Base-by-base conservation (phyloP, 2,888 invertebrate genomes). In the Apotomis capreana region DNA sequence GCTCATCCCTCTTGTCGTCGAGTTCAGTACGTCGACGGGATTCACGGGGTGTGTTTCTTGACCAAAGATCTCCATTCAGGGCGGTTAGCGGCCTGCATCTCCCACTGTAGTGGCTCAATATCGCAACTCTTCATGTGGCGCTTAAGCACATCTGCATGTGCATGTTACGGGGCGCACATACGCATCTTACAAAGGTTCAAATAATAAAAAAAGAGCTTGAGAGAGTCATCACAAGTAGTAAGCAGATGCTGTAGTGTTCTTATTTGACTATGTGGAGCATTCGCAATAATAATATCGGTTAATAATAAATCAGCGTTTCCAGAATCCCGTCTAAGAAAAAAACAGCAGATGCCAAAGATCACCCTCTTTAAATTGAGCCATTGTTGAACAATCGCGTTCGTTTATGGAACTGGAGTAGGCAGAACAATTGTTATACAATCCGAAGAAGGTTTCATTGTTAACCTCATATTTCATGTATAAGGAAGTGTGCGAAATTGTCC, bases 371-470 rank as follows among this genome's bases (percentile, higher is more conserved):
- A 87, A 85, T 81, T 81, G 78, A 81, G 76, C 81, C 77, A 90
- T 90, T 91, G 90, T 92, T 84, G 79, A 82, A 86, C 89, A 87
- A 88, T 87, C 81, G 82, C 74, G 74, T 69, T 79, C 75, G 78
- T 78, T 79, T 79, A 77, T 74, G 79, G 84, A 87, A 84, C 81
- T 85, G 83, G 82, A 85, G 83, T 88, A 89, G 90, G 87, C 90
- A 89, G 88, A 88, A 79, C 79, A 80, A 89, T 89, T 87, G 88
- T 89, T 84, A 87, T 87, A 83, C 87, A 88, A 91, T 91, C 87
- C 89, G 84, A 90, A 88, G 88, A 87, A 85, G 78, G 80, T 79
- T 75, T 74, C 82, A 80, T 79, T 77, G 80, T 78, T 81, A 74
- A 77, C 75, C 79, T 70, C 78, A 78, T 77, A 79, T 76, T 83